Conservation (phyloP, 2,113 vertebrate species). For the Buteo buteo region DNA sequence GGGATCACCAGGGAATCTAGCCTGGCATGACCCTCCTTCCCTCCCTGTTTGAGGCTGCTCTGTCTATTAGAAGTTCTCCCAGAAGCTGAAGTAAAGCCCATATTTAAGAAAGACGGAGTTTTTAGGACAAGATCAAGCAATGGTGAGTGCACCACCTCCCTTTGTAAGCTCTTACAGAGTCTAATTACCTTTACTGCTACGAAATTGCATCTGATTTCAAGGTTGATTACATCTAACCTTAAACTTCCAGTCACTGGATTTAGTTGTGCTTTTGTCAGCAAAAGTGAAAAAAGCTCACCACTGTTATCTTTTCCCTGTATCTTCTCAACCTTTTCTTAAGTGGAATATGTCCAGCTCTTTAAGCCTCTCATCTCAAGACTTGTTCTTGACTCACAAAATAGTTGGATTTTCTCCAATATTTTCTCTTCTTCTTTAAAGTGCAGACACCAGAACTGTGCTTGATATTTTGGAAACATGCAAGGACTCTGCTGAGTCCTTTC, state of each 20-base stretch:
- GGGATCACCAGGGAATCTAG: neutral
- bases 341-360: neutral
- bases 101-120: neutral
- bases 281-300: neutral
- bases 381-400: neutral
- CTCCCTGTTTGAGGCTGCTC: neutral
- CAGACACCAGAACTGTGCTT: neutral
- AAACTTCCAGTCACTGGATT: conserved; percentile 53
- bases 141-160: neutral
- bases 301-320: neutral
- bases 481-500: neutral
- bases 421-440: neutral
- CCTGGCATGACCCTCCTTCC: neutral
- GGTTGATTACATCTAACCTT: conserved; percentile 41
- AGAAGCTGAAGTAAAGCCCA: neutral
- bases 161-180: neutral
- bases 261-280: conserved; percentile 45
- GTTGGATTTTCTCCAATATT: conserved; percentile 6
- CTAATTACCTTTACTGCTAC: conserved; percentile 44
- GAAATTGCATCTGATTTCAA: conserved; percentile 48
- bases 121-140: neutral
- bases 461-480: neutral
- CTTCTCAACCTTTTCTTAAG: neutral
- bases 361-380: neutral
- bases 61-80: neutral